Base-by-base conservation (phyloP, 30 jellyfish, hydroid and myxozoan species). In the Pelagia noctiluca region DNA sequence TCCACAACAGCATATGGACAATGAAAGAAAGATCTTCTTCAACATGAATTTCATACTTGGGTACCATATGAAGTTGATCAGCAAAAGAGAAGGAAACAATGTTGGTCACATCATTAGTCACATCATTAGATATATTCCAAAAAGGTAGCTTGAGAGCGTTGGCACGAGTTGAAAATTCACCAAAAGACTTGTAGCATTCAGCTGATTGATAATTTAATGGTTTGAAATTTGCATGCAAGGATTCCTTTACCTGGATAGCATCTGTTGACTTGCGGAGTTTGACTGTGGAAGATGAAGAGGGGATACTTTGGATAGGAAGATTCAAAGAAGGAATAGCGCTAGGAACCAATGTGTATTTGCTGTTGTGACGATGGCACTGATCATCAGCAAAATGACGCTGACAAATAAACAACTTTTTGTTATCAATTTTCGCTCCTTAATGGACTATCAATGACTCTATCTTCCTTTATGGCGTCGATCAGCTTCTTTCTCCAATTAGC, bases 1-100 rank as follows among this genome's bases (percentile, higher is more conserved):
- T 74, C 74, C 82, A 74, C 50, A 74, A 26, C 26, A 74, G 86
- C 76, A 74, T 25, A 74, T 78, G 86, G 23, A 74, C 60, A 12
- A 78, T 50, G 60, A 37, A 74, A 26, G 42, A 74, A 46, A n/a
- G n/a, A n/a, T n/a, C n/a, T n/a, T n/a, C n/a, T n/a, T n/a, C n/a
- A n/a, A n/a, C n/a, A n/a, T n/a, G 60, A 74, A 74, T 74, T 74
- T 74, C 82, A 35, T 74, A 50, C 48, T 50, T 74, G 16, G 86
- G 86, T 23, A 50, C 76, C 52, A 74, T 37, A 74, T 74, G 86
- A 50, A 42, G 1, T 11, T 69, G 65, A 38, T 69, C 82, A 33
- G 63, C 34, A 37, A 69, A 69, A 69, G 63, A 12, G 82, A 69
- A 74, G 8, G 86, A 38, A 50, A 42, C 35, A 32, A 48, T 18